These are phyloP conservation scores for Eumacrocentrus americanus DNA, from an alignment of 2,888 invertebrate genomes.

Conservation along the genomic window DNA sequence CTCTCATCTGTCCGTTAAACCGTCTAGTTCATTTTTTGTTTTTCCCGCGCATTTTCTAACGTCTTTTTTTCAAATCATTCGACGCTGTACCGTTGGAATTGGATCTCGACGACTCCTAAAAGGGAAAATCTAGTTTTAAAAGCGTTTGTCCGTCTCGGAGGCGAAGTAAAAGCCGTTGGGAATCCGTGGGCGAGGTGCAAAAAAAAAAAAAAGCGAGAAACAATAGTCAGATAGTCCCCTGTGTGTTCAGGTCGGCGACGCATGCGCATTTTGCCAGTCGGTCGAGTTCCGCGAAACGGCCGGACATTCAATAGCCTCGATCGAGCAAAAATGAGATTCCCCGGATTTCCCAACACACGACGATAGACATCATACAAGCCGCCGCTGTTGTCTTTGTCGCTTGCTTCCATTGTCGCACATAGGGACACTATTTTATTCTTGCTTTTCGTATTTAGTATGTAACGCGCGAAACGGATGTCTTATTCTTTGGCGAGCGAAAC, in stretches of 20 bases:
- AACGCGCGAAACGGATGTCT: slow-evolving; percentile 25
- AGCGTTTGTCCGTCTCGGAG: background rate
- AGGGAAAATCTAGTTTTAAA: slow-evolving; percentile 2
- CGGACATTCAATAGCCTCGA: slow-evolving; percentile 12
- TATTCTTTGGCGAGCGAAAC: slow-evolving; percentile 11
- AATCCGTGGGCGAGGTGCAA: background rate
- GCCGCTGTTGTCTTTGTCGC: too few species aligned
- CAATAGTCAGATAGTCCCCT: background rate
- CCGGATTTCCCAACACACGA: too few species aligned
- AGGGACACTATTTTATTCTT: background rate
- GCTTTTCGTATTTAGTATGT: slow-evolving; percentile 18
- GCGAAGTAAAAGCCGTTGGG: background rate
- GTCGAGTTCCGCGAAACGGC: slow-evolving; percentile 2
- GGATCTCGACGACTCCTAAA: slow-evolving; percentile 2
- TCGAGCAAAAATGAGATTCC: slow-evolving; percentile 3
- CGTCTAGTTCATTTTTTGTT: slow-evolving; percentile 10
- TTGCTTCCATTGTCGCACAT: background rate
- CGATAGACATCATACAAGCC: too few species aligned
- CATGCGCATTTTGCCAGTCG: background rate
- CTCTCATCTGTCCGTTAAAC: background rate
- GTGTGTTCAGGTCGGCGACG: background rate
- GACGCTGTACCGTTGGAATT: slow-evolving; percentile 17
- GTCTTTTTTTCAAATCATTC: slow-evolving; percentile 2
- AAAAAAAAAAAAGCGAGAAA: background rate
- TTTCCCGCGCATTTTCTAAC: background rate